Percentiles rank a stretch among this genome's conserved stretches.
Evolutionary conservation across 2,797 vertebrate genomes (phyloP).

Genomic region (Hippoglossus hippoglossus): DNA sequence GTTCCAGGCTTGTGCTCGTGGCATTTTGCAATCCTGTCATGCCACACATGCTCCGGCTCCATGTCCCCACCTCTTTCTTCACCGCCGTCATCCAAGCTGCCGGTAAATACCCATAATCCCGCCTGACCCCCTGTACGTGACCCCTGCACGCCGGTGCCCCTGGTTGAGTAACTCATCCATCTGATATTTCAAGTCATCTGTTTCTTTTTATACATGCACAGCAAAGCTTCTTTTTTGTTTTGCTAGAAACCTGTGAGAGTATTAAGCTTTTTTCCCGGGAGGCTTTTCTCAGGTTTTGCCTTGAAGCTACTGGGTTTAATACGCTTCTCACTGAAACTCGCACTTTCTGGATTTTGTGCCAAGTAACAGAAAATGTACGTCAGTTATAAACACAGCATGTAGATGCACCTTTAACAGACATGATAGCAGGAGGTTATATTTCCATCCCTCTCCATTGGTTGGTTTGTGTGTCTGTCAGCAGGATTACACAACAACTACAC

Average conservation of each 20-base stretch:
- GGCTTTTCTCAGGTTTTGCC: neutral
- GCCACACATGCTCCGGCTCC: slow-evolving; percentile 1
- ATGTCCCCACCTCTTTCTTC: slow-evolving; percentile 22
- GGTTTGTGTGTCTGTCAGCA: too few species aligned
- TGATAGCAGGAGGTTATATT: too few species aligned
- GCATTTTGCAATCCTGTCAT: neutral
- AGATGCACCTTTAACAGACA: too few species aligned
- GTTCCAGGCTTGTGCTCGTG: too few species aligned
- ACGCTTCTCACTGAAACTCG: neutral
- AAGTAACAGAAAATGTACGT: neutral
- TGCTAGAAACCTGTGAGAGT: slow-evolving; percentile 2
- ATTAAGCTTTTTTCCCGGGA: slow-evolving; percentile 28
- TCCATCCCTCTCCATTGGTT: too few species aligned
- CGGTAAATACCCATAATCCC: slow-evolving; percentile 63
- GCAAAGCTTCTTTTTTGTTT: slow-evolving; percentile 56
- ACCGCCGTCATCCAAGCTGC: slow-evolving; percentile 17
- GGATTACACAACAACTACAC: too few species aligned
- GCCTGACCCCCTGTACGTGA: slow-evolving; percentile 41
- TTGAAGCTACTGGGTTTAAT: neutral
- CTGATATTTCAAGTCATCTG: slow-evolving; percentile 61
- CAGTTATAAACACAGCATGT: neutral
- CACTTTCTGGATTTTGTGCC: too few species aligned
- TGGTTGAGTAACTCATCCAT: slow-evolving; percentile 53
- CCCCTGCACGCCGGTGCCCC: slow-evolving; percentile 29
- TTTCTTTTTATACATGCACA: slow-evolving; percentile 66